A percentile compares a stretch with the other conserved stretches of the same genome.
Evolutionary conservation across 1,140 invertebrate species (phyloP).

Genomic region (Ostrea edulis): DNA sequence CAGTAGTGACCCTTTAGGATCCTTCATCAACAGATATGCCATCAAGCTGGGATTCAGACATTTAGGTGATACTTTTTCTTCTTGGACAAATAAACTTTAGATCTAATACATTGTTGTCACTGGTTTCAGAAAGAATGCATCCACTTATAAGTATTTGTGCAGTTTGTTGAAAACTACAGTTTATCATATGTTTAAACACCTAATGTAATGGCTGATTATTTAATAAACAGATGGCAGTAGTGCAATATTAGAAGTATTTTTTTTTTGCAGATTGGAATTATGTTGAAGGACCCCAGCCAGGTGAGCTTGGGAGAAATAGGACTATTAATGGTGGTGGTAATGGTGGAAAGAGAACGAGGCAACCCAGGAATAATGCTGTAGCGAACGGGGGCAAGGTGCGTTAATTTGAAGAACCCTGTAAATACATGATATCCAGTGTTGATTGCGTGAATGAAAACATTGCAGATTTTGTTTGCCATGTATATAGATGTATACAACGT

Average conservation of each 20-base stretch:
- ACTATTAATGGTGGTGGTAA: background rate
- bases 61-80: no score
- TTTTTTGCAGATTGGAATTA: background rate
- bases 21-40: slow-evolving; percentile 55
- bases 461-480: no score
- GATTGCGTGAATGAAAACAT: background rate
- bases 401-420: background rate
- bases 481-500: no score
- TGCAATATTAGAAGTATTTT: no score
- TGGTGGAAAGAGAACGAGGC: background rate
- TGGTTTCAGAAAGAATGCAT: no score
- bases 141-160: no score
- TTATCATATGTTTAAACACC: no score
- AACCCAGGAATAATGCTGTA: background rate
- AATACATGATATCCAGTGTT: background rate
- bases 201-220: no score
- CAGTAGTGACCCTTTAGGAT: slow-evolving; percentile 54
- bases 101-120: no score
- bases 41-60: slow-evolving; percentile 46
- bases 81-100: no score
- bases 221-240: no score
- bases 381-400: background rate
- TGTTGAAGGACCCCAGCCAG: background rate
- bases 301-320: background rate
- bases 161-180: no score